These are phyloP conservation scores for Netelia virgata DNA, from an alignment of 2,888 invertebrate genomes.

Conservation along the genomic window DNA sequence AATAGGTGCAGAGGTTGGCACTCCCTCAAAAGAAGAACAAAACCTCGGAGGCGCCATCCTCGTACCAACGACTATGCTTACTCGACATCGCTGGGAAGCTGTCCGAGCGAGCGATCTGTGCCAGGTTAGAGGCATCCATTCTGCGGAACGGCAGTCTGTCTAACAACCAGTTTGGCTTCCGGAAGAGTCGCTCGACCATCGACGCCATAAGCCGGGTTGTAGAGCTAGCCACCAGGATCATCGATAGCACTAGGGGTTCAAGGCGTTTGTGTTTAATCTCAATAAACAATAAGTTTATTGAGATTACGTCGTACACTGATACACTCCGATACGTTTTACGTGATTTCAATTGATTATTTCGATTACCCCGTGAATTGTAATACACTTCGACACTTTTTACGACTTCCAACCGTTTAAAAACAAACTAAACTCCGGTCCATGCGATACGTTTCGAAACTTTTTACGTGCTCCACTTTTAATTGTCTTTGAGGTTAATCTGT, in stretches of 20 bases:
- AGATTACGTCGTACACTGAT: not conserved
- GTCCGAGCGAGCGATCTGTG: too few relatives aligned
- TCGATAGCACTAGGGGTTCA: not conserved
- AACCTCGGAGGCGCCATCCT: slow-evolving; percentile 32
- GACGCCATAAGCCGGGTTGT: not conserved
- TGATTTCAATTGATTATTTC: too few relatives aligned
- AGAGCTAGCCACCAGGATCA: not conserved
- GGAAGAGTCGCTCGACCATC: slow-evolving; percentile 26
- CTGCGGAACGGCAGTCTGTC: slow-evolving; percentile 20
- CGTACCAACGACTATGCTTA: slow-evolving; percentile 42
- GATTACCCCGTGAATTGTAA: not conserved
- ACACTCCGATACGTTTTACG: not conserved
- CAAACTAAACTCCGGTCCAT: not conserved
- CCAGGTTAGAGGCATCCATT: not conserved
- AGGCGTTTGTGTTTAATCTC: too few relatives aligned
- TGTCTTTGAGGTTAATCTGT: not conserved
- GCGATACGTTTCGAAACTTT: not conserved
- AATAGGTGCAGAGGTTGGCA: slow-evolving; percentile 46
- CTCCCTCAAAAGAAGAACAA: slow-evolving; percentile 51
- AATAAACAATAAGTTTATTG: too few relatives aligned
- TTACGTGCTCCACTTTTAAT: slow-evolving; percentile 3
- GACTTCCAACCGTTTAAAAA: not conserved
- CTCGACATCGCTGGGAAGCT: slow-evolving; percentile 33
- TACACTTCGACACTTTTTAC: not conserved
- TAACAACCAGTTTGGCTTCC: slow-evolving; percentile 40